A percentile compares a stretch with the other conserved stretches of the same genome.
These are phyloP conservation scores for Phoebastria nigripes DNA, from an alignment of 2,797 vertebrate genomes.

Conservation along the genomic window DNA sequence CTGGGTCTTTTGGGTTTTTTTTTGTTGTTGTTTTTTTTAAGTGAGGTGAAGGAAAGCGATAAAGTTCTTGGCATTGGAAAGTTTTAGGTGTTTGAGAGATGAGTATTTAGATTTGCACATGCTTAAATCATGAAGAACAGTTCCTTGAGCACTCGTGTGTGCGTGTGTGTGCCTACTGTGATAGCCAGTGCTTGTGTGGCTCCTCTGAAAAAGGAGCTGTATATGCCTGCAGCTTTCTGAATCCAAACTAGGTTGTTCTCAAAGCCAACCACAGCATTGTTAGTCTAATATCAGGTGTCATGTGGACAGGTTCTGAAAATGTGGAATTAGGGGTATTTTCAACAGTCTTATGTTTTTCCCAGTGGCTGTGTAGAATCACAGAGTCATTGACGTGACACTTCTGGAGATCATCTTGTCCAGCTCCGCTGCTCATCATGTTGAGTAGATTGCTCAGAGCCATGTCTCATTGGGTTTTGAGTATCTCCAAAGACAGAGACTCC, in stretches of 20 bases:
- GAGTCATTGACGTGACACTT: neutral
- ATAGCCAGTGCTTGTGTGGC: neutral
- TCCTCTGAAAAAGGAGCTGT: neutral
- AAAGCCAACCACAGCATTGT: neutral
- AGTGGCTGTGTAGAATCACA: neutral
- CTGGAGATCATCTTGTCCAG: neutral
- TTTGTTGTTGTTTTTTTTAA: neutral
- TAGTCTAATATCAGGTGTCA: neutral
- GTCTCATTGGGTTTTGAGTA: rapidly evolving
- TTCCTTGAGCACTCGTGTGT: neutral
- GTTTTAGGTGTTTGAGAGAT: neutral
- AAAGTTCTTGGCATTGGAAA: neutral
- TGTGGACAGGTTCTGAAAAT: neutral
- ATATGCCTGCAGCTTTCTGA: neutral
- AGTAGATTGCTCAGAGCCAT: neutral
- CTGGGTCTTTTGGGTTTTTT: too few species aligned
- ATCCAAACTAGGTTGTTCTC: neutral
- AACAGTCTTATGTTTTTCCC: neutral
- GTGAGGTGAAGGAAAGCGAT: neutral
- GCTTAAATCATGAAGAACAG: neutral
- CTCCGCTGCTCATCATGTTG: neutral
- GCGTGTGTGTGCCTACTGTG: neutral
- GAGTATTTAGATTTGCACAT: neutral
- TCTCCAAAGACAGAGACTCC: neutral
- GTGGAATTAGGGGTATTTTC: neutral